These are phyloP conservation scores for Phyllostomus hastatus DNA, from an alignment of 2,113 vertebrate species.

Conservation along the genomic window DNA sequence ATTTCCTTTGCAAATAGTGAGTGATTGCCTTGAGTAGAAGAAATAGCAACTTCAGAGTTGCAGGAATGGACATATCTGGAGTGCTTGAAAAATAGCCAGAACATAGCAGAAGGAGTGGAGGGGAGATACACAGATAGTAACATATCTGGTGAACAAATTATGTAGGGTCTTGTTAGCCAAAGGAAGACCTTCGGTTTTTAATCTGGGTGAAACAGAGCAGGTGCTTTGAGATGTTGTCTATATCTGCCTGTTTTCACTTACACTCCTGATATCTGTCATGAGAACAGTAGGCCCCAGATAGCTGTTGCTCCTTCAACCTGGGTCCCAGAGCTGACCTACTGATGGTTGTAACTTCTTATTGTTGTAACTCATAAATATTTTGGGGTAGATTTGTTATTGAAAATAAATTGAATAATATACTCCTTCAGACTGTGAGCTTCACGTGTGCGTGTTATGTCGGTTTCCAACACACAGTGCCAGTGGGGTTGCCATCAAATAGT, in stretches of 20 bases:
- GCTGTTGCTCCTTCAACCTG: background rate
- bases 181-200: background rate
- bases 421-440: background rate
- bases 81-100: background rate
- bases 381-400: background rate
- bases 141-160: background rate
- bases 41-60: background rate
- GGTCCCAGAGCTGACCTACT: background rate
- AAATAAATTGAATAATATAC: background rate
- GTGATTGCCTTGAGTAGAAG: background rate
- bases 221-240: background rate
- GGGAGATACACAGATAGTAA: background rate
- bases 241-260: background rate
- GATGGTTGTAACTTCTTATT: background rate
- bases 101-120: background rate
- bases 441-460: background rate
- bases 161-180: background rate
- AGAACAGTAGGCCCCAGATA: background rate
- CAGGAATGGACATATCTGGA: background rate
- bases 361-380: background rate
- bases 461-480: background rate
- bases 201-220: background rate
- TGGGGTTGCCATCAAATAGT: background rate
- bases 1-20: background rate
- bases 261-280: background rate